Evolutionary conservation across 2,888 invertebrate species (phyloP).

Genomic region (Drosophila siamana): DNA sequence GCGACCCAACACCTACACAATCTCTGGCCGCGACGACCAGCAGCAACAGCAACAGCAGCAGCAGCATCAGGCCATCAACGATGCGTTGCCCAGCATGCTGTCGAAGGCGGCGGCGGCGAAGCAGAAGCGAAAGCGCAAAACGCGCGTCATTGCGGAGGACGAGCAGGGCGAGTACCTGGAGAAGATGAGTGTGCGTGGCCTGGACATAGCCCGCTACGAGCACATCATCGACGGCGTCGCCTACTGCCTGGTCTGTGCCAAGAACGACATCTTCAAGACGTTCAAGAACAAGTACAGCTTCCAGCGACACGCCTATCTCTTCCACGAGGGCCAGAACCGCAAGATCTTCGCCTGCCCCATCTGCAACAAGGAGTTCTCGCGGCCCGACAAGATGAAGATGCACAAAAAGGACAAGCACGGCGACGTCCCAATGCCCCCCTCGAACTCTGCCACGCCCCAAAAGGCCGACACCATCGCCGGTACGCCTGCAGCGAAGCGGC

Average conservation of each 20-base stretch:
- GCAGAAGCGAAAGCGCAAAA: constrained; percentile 83
- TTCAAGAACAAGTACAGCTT: constrained; percentile 85
- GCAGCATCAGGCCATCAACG: constrained; percentile 45
- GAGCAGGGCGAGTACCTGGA: constrained; percentile 84
- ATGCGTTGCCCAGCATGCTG: constrained; percentile 52
- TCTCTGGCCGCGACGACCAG: constrained; percentile 51
- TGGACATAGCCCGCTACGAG: constrained; percentile 84
- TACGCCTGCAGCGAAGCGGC: constrained; percentile 67
- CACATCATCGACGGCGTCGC: constrained; percentile 84
- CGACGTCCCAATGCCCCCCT: constrained; percentile 74
- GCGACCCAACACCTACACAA: constrained; percentile 69
- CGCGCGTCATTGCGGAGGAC: constrained; percentile 82
- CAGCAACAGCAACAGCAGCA: constrained; percentile 40
- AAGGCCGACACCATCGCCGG: constrained; percentile 49
- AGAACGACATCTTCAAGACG: constrained; percentile 84
- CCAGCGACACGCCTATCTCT: constrained; percentile 84
- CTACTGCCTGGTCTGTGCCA: constrained; percentile 84
- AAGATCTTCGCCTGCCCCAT: constrained; percentile 84
- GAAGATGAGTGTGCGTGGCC: constrained; percentile 84
- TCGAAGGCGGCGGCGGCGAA: constrained; percentile 72
- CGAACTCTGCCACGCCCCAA: constrained; percentile 58
- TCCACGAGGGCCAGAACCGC: constrained; percentile 84
- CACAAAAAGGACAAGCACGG: constrained; percentile 84
- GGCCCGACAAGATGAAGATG: constrained; percentile 85
- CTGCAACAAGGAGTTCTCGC: constrained; percentile 84